phyloP scores from a whole-genome alignment of 2,888 invertebrate genomes.

The Drosophila lutescens region DNA sequence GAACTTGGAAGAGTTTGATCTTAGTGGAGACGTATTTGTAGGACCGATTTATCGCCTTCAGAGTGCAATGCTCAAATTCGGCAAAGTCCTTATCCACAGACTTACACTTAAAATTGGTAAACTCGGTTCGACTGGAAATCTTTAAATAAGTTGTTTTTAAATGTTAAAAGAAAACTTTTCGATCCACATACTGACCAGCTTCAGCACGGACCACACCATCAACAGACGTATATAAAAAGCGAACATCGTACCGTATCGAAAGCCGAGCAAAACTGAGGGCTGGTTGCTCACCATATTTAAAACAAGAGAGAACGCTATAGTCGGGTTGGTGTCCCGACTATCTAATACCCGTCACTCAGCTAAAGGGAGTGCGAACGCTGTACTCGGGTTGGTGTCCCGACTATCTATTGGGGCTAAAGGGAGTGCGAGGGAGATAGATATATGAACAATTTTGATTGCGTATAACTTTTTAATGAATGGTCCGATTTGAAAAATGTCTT shows the following conservation, averaged over 20 bases:
- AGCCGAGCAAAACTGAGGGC: neutral
- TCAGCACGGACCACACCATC: neutral
- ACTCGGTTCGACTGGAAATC: neutral
- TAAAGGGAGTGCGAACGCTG: too few species aligned
- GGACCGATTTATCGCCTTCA: constrained; percentile 4
- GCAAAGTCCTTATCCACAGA: constrained; percentile 9
- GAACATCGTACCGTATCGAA: neutral
- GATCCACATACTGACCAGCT: neutral
- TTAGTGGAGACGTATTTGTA: neutral
- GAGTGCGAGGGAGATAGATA: too few species aligned
- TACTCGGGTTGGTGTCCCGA: too few species aligned
- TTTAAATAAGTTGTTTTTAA: neutral
- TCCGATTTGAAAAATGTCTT: too few species aligned
- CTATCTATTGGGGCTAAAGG: too few species aligned
- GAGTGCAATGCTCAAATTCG: constrained; percentile 15
- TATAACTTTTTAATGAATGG: too few species aligned
- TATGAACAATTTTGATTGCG: too few species aligned
- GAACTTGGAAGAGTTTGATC: neutral
- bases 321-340: too few species aligned
- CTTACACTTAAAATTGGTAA: constrained; percentile 7
- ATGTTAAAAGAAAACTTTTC: neutral
- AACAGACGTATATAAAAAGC: neutral
- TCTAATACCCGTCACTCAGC: too few species aligned
- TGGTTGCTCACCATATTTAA: neutral
- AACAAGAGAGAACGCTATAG: too few species aligned